phyloP scores from a whole-genome alignment of 1,140 invertebrate genomes.

The Pissodes strobi region DNA sequence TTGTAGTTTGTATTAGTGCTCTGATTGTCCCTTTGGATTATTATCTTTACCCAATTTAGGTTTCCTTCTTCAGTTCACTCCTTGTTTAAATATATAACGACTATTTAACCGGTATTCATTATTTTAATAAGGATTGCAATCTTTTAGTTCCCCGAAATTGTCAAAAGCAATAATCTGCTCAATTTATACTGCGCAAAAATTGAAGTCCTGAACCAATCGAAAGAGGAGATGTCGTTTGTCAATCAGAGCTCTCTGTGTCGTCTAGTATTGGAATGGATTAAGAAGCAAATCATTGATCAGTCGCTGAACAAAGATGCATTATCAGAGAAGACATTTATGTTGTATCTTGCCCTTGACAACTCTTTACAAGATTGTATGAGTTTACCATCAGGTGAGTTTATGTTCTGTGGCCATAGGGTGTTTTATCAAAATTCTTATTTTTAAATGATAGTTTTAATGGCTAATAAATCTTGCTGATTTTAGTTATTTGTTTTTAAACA shows the following conservation, averaged over 20 bases:
- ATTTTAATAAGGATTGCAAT: no score
- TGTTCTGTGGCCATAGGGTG: background rate
- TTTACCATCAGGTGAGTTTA: constrained; percentile 61
- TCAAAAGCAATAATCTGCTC: constrained; percentile 62
- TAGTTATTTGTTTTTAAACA: constrained; percentile 35
- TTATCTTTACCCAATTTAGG: no score
- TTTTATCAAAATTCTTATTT: background rate
- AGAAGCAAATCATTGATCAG: constrained; percentile 60
- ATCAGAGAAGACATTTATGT: constrained; percentile 69
- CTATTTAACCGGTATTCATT: no score
- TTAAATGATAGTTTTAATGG: background rate
- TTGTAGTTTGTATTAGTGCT: no score
- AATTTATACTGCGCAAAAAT: constrained; percentile 68
- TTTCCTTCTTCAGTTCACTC: no score
- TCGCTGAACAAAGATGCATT: constrained; percentile 59
- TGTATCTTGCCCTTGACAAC: constrained; percentile 76
- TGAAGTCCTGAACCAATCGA: constrained; percentile 67
- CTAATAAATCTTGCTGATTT: background rate
- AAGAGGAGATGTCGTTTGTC: constrained; percentile 66
- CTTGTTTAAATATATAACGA: no score
- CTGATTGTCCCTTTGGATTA: no score
- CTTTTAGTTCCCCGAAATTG: constrained; percentile 65
- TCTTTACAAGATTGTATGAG: constrained; percentile 79
- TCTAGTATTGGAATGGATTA: constrained; percentile 72
- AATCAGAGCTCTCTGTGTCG: constrained; percentile 65